Evolutionary conservation across 2,888 invertebrate species (phyloP).

Genomic region (Noctua janthina): DNA sequence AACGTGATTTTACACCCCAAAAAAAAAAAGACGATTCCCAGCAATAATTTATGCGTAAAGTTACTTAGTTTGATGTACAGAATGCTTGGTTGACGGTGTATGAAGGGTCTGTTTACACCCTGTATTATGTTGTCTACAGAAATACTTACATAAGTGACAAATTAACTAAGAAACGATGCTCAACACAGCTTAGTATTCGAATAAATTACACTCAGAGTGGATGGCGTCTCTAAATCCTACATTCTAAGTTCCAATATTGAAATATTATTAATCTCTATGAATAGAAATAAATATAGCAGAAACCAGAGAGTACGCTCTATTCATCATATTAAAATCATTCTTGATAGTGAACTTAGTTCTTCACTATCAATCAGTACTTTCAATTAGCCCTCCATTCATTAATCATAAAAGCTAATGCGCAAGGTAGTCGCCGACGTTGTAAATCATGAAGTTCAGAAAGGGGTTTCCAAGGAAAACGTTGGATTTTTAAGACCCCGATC

Average conservation of each 20-base stretch:
- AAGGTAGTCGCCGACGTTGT: slow-evolving; percentile 24
- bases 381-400: slow-evolving; percentile 36
- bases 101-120: too few species aligned
- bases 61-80: too few species aligned
- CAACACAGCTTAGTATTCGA: too few species aligned
- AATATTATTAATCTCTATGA: background rate
- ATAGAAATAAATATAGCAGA: background rate
- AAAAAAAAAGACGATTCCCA: too few species aligned
- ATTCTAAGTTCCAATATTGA: background rate
- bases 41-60: too few species aligned
- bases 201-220: too few species aligned
- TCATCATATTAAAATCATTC: slow-evolving; percentile 1
- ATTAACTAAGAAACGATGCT: too few species aligned
- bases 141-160: too few species aligned
- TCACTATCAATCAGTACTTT: slow-evolving; percentile 30
- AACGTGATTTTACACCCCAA: too few species aligned
- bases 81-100: too few species aligned
- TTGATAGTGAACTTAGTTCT: background rate
- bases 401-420: slow-evolving; percentile 39
- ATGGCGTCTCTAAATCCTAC: background rate
- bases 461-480: background rate
- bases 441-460: slow-evolving; percentile 31
- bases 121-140: too few species aligned
- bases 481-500: background rate
- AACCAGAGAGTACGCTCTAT: background rate